Evolutionary conservation across 2,797 vertebrate species (phyloP).

Genomic region (Pseudochirops cupreus): DNA sequence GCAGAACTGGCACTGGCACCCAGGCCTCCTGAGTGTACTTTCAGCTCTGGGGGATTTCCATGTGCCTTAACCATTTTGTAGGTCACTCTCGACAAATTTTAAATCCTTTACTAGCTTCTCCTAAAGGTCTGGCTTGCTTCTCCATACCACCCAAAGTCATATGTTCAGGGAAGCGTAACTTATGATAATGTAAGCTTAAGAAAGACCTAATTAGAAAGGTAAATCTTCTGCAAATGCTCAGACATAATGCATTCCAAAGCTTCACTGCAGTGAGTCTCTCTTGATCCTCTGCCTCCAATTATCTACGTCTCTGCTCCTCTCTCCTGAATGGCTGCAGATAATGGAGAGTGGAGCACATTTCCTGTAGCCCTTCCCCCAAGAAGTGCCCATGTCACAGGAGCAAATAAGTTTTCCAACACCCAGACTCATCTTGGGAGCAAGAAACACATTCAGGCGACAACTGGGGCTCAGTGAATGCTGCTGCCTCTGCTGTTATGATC

Average conservation of each 20-base stretch:
- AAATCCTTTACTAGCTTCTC: too few species aligned
- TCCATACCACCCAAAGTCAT: neutral
- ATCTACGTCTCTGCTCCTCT: neutral
- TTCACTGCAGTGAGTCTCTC: neutral
- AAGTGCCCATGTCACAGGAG: neutral
- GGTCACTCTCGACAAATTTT: neutral
- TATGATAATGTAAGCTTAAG: conserved; percentile 10
- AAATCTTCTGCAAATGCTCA: neutral
- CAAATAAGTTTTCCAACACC: neutral
- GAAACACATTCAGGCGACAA: neutral
- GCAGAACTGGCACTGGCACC: neutral
- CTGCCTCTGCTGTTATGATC: accelerated
- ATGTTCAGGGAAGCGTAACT: neutral
- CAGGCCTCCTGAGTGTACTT: neutral
- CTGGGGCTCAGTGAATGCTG: neutral
- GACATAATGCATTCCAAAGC: neutral
- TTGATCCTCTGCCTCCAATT: neutral
- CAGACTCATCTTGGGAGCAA: neutral
- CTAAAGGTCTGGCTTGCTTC: neutral
- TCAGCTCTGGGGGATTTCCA: neutral
- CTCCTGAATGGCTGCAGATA: neutral
- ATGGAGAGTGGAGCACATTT: too few species aligned
- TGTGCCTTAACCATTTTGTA: neutral
- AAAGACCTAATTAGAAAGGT: neutral
- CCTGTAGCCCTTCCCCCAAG: neutral